A percentile compares a stretch with the other conserved stretches of the same genome.
Evolutionary conservation across 2,888 invertebrate genomes (phyloP).

Genomic region (Thyatira batis): DNA sequence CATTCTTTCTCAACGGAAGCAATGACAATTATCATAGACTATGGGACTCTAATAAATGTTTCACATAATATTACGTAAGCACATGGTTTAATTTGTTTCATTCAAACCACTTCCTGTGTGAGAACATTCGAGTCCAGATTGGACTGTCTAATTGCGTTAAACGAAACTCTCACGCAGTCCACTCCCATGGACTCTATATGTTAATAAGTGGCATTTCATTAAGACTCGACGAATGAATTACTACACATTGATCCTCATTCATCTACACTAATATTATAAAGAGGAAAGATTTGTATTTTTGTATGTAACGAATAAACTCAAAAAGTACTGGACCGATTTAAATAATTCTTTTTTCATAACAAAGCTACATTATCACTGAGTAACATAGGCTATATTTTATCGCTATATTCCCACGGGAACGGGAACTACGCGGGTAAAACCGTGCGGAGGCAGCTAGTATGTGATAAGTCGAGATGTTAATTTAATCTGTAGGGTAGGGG

Average conservation of each 20-base stretch:
- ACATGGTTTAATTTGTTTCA: neutral
- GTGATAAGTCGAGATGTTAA: neutral
- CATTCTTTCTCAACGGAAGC: no score
- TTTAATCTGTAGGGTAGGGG: neutral
- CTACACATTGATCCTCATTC: neutral
- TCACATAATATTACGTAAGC: neutral
- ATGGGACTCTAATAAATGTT: neutral
- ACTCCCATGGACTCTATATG: neutral
- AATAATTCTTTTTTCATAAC: no score
- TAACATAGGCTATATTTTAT: no score
- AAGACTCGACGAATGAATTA: neutral
- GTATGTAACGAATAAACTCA: no score
- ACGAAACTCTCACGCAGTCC: neutral
- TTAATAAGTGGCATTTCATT: conserved; percentile 1
- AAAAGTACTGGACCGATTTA: no score
- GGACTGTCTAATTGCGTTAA: conserved; percentile 1
- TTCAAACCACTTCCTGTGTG: conserved; percentile 2
- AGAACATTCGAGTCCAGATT: neutral
- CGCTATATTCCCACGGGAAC: no score
- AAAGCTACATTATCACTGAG: no score
- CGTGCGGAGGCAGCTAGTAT: neutral
- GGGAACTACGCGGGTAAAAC: no score
- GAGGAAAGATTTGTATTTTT: no score
- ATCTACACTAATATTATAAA: no score
- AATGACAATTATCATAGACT: neutral